Evolutionary conservation across 2,797 vertebrate species (phyloP), one percentile per base, ranked within the genome.

Genomic region (Myotis daubentonii): DNA sequence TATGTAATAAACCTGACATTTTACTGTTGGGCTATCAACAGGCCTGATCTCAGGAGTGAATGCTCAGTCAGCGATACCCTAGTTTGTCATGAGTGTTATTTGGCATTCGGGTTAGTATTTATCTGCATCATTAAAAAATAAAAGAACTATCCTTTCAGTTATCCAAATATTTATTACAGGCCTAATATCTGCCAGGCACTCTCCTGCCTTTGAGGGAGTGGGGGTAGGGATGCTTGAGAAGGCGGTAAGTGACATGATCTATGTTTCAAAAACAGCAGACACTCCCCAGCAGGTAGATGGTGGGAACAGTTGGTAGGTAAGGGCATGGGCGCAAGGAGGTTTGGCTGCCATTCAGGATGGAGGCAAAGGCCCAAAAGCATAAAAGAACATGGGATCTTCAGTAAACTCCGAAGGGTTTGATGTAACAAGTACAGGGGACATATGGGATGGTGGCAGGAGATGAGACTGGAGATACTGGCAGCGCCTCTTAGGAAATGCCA

Each of bases 1-100:
- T 82, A 81, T 12, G 17, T 44, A 93, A 92, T n/a, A 79, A 86
- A 84, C 4, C 44, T 79, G 28, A 90, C n/a, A 22, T 85, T 94
- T 94, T 80, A 74, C 36, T 84, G 80, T 79, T 79, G 28, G 81
- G 17, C 16, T 53, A 70, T 65, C 78, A 62, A 47, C 30, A 92
- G 57, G 70, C 47, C 47, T 83, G 17, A 49, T 88, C 80, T 91
- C 84, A 44, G 74, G 53, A 80, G 60, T 3, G 30, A 57, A 71
- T 28, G 49, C 33, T 82, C 79, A 28, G 22, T 78, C 47, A 60
- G 13, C 3, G 19, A 85, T 13, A 15, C 3, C 65, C 28, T 17
- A n/a, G 33, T 75, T 62, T 86, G 20, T 16, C 57, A 0, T 15
- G 49, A 65, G 30, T 85, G 38, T 10, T 72, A 44, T 51, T 79